phyloP scores from a whole-genome alignment of 2,888 invertebrate species.

The Drosophila ochracea region DNA sequence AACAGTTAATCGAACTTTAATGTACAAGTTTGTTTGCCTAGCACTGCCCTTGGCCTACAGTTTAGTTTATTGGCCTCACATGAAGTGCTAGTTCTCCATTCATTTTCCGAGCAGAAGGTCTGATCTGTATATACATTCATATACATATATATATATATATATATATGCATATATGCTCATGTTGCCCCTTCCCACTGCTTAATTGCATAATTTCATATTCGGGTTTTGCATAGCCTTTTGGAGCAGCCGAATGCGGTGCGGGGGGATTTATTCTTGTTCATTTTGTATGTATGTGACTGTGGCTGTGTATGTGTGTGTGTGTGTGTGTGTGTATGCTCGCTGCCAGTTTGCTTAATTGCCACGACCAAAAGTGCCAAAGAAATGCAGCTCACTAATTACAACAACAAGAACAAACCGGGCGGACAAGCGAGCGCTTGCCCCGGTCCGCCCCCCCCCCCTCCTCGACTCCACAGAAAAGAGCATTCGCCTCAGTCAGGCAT shows the following conservation, averaged over 20 bases:
- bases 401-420: constrained; percentile 64
- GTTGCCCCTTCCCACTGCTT: constrained; percentile 9
- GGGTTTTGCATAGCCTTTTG: constrained; percentile 48
- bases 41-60: constrained; percentile 19
- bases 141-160: not conserved
- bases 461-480: not conserved
- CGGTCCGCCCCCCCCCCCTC: not conserved
- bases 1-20: constrained; percentile 4
- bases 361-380: constrained; percentile 78
- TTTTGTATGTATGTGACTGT: constrained; percentile 3
- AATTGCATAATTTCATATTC: constrained; percentile 76
- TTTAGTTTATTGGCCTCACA: not conserved
- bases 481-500: constrained; percentile 37
- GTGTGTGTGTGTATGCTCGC: constrained; percentile 19
- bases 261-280: constrained; percentile 13
- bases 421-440: constrained; percentile 37
- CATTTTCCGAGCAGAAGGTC: not conserved
- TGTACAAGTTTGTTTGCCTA: not conserved
- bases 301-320: not conserved
- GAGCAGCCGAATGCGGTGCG: not conserved
- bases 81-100: not conserved
- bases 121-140: not conserved
- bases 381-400: constrained; percentile 77
- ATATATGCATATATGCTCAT: not conserved
- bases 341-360: constrained; percentile 71